These are phyloP conservation scores for Bombus cullumanus DNA, from an alignment of 1,140 invertebrate genomes.

Conservation along the genomic window DNA sequence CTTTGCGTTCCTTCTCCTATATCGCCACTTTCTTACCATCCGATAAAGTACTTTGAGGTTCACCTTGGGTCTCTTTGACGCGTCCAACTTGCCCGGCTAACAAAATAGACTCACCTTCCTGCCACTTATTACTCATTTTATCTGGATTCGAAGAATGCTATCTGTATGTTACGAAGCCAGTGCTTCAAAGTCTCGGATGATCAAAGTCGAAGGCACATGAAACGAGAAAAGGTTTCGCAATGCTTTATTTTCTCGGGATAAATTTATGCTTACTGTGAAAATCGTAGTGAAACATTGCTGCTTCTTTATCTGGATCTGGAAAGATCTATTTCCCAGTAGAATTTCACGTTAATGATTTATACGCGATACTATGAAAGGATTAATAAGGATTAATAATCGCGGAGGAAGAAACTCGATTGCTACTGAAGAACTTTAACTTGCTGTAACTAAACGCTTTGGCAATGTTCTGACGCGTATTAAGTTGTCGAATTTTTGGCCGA, in stretches of 20 bases:
- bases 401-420: too few species aligned
- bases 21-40: conserved; percentile 40
- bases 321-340: too few species aligned
- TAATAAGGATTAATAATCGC: too few species aligned
- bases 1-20: not conserved
- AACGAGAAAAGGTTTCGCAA: not conserved
- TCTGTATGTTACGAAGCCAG: not conserved
- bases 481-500: too few species aligned
- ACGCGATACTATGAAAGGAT: too few species aligned
- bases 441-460: too few species aligned
- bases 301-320: too few species aligned
- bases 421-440: too few species aligned
- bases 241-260: not conserved
- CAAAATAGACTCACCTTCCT: conserved; percentile 1
- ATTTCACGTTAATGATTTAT: too few species aligned
- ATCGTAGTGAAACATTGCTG: too few species aligned
- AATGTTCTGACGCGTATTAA: too few species aligned
- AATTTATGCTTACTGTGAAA: too few species aligned
- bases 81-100: conserved; percentile 21
- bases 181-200: not conserved
- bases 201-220: not conserved
- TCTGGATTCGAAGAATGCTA: not conserved
- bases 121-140: not conserved
- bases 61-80: not conserved
- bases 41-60: not conserved